Base-by-base conservation (phyloP, 92 coral and sea anemone genomes). In the Umimayanthus chanpuru region DNA sequence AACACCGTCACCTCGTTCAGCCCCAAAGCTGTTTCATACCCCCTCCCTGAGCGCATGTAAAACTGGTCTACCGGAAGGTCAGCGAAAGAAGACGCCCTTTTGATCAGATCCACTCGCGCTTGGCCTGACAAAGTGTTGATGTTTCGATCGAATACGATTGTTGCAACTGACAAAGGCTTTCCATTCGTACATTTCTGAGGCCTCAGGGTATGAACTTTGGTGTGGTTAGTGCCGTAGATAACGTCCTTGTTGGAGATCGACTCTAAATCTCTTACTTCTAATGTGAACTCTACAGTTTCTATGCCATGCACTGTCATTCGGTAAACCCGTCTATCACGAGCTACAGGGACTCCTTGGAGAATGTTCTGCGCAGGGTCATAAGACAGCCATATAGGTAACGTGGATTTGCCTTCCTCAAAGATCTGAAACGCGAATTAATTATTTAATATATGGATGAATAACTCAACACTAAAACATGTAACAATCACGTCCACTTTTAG, bases 301-400 rank as follows among this genome's bases (percentile, higher is more conserved):
- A 38, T 28, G 14, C 85, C 77, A 11, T 88, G 81, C 18, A 93
- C 89, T 82, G 91, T 89, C 77, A 97, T 50, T 26, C 90, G 89
- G 49, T 94, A 90, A 16, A 90, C 87, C 4, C 97, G 94, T 82
- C 94, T 96, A 90, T 97, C 99, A 66, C 92, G 96, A 89, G 93
- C 88, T 6, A 93, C 88, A 0, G 99, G 98, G 2, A 97, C 93
- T 39, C 99, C 99, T 66, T 82, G 86, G 36, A 97, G 90, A 28
- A 86, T 49, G 84, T 93, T 90, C 47, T 71, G 89, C 36, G 84
- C 81, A 10, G 81, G 78, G 85, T 95, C 94, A 73, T 88, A 94
- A 26, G 97, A 92, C 81, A 97, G 94, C 99, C 99, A 97, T 83
- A 91, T 87, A 43, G 99, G 99, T 73, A 97, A 81, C n/a, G 89